Evolutionary conservation across 2,888 invertebrate genomes (phyloP).

Genomic region (Drosophila rellima): DNA sequence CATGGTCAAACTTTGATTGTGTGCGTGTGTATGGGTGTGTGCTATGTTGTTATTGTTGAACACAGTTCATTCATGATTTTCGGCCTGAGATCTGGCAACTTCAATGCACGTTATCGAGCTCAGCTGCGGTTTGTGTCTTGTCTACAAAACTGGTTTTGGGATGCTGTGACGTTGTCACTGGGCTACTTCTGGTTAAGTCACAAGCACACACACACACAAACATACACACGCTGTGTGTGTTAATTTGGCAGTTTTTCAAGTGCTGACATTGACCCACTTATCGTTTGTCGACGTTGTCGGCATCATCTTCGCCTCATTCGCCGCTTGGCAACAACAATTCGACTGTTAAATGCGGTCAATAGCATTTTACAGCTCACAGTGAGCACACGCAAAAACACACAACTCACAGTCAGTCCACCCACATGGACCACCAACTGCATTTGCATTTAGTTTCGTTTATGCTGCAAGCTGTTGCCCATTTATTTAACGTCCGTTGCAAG

Average conservation of each 20-base stretch:
- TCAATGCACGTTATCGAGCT: constrained; percentile 13
- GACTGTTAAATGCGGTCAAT: constrained; percentile 74
- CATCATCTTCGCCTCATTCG: constrained; percentile 60
- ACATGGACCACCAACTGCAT: constrained; percentile 28
- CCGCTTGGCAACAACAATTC: constrained; percentile 53
- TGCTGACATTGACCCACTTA: constrained; percentile 83
- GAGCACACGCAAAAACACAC: not conserved
- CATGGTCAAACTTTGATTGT: constrained; percentile 53
- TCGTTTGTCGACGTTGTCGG: constrained; percentile 55
- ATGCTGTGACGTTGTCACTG: constrained; percentile 44
- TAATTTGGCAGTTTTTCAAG: constrained; percentile 78
- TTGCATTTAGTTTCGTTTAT: constrained; percentile 49
- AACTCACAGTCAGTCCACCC: constrained; percentile 20
- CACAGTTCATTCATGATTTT: constrained; percentile 53
- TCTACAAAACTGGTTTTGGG: constrained; percentile 69
- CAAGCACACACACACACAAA: constrained; percentile 10
- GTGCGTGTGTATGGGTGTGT: not conserved
- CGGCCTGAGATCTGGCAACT: constrained; percentile 61
- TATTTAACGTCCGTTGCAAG: not conserved
- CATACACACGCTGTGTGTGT: constrained; percentile 43
- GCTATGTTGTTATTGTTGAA: constrained; percentile 11
- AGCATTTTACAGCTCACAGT: constrained; percentile 45
- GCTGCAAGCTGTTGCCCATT: constrained; percentile 8
- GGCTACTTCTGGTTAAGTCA: constrained; percentile 47
- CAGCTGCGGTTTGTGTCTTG: constrained; percentile 64